Conservation (phyloP, 1,140 invertebrate genomes). For the Calycopis cecrops region DNA sequence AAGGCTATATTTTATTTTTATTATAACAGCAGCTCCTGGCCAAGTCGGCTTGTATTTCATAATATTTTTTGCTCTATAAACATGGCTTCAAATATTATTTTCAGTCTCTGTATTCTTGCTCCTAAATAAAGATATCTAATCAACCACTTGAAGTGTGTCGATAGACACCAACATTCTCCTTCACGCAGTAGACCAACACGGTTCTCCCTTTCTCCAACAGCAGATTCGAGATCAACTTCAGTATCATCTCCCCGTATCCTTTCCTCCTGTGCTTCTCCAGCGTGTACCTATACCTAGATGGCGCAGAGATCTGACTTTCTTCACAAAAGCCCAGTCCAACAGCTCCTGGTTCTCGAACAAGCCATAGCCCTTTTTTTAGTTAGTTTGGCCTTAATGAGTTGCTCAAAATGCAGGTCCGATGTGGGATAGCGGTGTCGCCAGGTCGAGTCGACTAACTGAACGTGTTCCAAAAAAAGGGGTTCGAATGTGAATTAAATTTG, state of each 20-base stretch:
- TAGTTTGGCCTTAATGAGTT: constrained; percentile 34
- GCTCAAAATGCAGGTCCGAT: constrained; percentile 33
- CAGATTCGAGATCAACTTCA: constrained; percentile 40
- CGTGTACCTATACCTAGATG: constrained; percentile 36
- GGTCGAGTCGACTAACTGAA: constrained; percentile 23
- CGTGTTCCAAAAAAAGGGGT: constrained; percentile 26
- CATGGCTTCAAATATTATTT: too few relatives aligned
- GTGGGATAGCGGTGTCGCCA: constrained; percentile 37
- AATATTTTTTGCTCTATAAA: too few relatives aligned
- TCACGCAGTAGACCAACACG: constrained; percentile 33
- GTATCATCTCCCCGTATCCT: constrained; percentile 33
- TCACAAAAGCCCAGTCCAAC: constrained; percentile 37
- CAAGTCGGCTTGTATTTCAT: too few relatives aligned
- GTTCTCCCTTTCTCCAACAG: constrained; percentile 29
- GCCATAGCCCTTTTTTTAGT: constrained; percentile 40
- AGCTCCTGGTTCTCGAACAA: constrained; percentile 31
- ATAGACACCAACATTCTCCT: constrained; percentile 31
- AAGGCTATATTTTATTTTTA: too few relatives aligned
- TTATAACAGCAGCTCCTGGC: too few relatives aligned
- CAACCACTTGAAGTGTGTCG: too few relatives aligned
- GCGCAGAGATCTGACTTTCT: constrained; percentile 37
- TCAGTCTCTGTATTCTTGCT: too few relatives aligned
- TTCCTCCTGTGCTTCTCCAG: constrained; percentile 38
- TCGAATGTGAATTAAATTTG: constrained; percentile 30
- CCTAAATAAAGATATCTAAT: too few relatives aligned